A percentile compares a stretch with the other conserved stretches of the same genome.
Conservation (phyloP, 2,797 vertebrate genomes). For the Notolabrus celidotus region DNA sequence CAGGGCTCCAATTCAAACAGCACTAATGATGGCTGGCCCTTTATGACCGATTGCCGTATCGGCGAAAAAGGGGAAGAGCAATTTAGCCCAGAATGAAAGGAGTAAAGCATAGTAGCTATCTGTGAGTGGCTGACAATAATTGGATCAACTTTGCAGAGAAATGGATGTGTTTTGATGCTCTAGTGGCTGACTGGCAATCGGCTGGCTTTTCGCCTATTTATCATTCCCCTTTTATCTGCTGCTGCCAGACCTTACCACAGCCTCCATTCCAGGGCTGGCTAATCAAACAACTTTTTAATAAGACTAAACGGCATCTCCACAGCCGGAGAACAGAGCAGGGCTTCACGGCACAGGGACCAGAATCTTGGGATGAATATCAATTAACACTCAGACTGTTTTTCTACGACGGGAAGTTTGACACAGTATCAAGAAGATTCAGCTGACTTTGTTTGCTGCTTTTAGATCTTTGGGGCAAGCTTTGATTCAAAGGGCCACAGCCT, state of each 20-base stretch:
- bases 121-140: conserved; percentile 92
- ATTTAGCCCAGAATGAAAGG: conserved; percentile 97
- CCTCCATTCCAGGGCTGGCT: conserved; percentile 86
- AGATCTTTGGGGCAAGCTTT: conserved; percentile 62
- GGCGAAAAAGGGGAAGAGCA: conserved; percentile 89
- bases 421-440: conserved; percentile 68
- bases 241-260: conserved; percentile 89
- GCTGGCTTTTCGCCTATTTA: conserved; percentile 84
- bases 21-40: conserved; percentile 98
- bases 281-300: conserved; percentile 93
- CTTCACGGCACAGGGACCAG: conserved; percentile 73
- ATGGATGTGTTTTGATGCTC: conserved; percentile 92
- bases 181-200: conserved; percentile 89
- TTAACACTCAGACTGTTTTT: conserved; percentile 73
- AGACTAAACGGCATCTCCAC: conserved; percentile 87
- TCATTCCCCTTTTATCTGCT: conserved; percentile 93
- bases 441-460: conserved; percentile 67
- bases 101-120: conserved; percentile 87
- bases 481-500: conserved; percentile 51
- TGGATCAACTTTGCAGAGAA: conserved; percentile 94
- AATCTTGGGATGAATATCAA: conserved; percentile 86
- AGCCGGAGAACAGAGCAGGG: conserved; percentile 79
- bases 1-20: conserved; percentile 99
- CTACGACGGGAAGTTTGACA: conserved; percentile 69
- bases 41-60: conserved; percentile 97